phyloP scores from a whole-genome alignment of 1,140 invertebrate genomes.

The Trichomalopsis sarcophagae region DNA sequence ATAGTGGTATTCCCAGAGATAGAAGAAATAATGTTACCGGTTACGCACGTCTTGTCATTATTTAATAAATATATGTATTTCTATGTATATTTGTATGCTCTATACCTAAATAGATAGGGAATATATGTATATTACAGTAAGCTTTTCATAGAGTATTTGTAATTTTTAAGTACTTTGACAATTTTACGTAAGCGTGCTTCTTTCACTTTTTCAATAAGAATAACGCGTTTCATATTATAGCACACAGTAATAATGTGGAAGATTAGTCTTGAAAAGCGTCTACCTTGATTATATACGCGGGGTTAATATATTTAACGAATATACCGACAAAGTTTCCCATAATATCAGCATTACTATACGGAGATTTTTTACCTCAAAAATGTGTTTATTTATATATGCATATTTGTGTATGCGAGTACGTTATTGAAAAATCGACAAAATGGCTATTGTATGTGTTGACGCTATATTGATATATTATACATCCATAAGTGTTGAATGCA shows the following conservation, averaged over 20 bases:
- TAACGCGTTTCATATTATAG: constrained; percentile 39
- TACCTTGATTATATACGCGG: not conserved
- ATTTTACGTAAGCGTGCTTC: not conserved
- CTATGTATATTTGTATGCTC: not conserved
- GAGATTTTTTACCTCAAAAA: not conserved
- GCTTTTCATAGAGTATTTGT: constrained; percentile 30
- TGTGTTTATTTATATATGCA: not conserved
- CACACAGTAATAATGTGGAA: constrained; percentile 55
- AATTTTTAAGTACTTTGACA: constrained; percentile 25
- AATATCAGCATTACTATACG: not conserved
- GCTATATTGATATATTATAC: not conserved
- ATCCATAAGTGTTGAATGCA: not conserved
- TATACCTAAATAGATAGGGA: constrained; percentile 19
- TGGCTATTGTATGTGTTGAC: not conserved
- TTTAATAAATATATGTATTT: constrained; percentile 8
- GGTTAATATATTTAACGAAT: not conserved
- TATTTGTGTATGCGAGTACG: not conserved
- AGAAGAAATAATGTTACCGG: not conserved
- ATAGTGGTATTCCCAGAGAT: not conserved
- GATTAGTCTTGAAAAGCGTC: constrained; percentile 7
- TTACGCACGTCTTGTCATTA: not conserved
- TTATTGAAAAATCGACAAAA: not conserved
- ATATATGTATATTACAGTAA: not conserved
- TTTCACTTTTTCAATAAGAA: constrained; percentile 42
- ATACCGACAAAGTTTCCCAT: not conserved